Percentiles rank a stretch among this genome's conserved stretches.
phyloP scores from a whole-genome alignment of 2,113 vertebrate species.

The Cololabis saira region DNA sequence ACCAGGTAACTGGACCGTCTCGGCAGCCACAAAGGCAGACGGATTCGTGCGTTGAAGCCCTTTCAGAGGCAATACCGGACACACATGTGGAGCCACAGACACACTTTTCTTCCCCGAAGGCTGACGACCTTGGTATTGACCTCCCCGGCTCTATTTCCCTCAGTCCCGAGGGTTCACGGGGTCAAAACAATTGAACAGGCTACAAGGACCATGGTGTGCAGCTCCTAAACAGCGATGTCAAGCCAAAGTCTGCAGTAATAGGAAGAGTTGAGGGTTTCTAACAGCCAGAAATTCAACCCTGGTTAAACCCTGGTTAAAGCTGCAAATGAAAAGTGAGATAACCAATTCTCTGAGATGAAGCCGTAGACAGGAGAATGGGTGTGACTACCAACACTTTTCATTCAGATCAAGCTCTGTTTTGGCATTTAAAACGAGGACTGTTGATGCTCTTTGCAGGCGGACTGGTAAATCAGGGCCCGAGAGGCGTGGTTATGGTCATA shows the following conservation, averaged over 20 bases:
- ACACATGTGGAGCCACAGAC: neutral
- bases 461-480: neutral
- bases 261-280: slow-evolving; percentile 55
- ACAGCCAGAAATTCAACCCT: slow-evolving; percentile 52
- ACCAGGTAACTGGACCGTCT: too few relatives aligned
- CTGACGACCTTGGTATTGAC: slow-evolving; percentile 48
- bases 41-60: too few relatives aligned
- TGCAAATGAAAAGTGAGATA: slow-evolving; percentile 55
- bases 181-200: slow-evolving; percentile 55
- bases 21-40: too few relatives aligned
- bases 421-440: neutral
- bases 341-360: slow-evolving; percentile 40
- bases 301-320: slow-evolving; percentile 56
- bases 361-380: slow-evolving; percentile 13
- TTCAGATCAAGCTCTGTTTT: neutral
- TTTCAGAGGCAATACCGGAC: neutral
- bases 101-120: slow-evolving; percentile 8
- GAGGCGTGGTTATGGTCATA: neutral
- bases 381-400: neutral
- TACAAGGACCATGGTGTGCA: slow-evolving; percentile 53
- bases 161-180: slow-evolving; percentile 14
- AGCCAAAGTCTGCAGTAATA: slow-evolving; percentile 49
- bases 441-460: neutral
- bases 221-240: slow-evolving; percentile 63
- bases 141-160: slow-evolving; percentile 31